Conservation (phyloP, 1,140 invertebrate genomes). For the Chionoecetes opilio region DNA sequence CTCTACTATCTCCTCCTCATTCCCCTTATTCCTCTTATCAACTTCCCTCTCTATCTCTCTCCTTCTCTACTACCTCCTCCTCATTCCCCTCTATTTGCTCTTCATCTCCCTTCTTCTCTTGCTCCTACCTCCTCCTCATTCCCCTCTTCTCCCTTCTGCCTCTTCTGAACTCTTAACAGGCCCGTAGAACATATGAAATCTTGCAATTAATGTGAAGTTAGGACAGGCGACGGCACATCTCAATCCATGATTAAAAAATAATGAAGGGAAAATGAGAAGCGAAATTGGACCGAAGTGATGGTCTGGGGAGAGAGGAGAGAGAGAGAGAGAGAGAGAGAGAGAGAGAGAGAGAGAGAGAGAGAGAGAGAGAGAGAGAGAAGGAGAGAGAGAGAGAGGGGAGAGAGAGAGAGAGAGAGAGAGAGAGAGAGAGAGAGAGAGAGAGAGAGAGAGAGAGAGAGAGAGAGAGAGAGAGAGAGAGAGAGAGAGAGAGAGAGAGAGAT, state of each 20-base stretch:
- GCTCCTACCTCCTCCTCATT: background rate
- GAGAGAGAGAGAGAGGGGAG: background rate
- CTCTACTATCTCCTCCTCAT: background rate
- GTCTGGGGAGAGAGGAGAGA: background rate
- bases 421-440: constrained; percentile 51
- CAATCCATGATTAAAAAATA: constrained; percentile 73
- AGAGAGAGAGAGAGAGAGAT: constrained; percentile 28
- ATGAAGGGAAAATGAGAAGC: constrained; percentile 71
- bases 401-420: background rate
- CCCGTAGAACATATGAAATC: constrained; percentile 66
- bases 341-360: constrained; percentile 38
- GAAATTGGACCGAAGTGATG: constrained; percentile 62
- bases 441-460: constrained; percentile 18
- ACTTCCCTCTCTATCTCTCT: background rate
- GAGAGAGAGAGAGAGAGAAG: constrained; percentile 17
- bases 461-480: constrained; percentile 31
- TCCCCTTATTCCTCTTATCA: background rate
- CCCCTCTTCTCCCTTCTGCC: background rate
- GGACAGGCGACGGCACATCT: constrained; percentile 62
- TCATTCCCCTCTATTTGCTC: background rate
- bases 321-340: background rate
- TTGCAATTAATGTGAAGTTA: constrained; percentile 71
- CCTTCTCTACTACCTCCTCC: background rate
- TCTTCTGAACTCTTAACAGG: constrained; percentile 43
- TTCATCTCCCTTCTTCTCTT: background rate